These are phyloP conservation scores for Bombus confusus DNA, from an alignment of 1,140 invertebrate genomes.

Conservation along the genomic window DNA sequence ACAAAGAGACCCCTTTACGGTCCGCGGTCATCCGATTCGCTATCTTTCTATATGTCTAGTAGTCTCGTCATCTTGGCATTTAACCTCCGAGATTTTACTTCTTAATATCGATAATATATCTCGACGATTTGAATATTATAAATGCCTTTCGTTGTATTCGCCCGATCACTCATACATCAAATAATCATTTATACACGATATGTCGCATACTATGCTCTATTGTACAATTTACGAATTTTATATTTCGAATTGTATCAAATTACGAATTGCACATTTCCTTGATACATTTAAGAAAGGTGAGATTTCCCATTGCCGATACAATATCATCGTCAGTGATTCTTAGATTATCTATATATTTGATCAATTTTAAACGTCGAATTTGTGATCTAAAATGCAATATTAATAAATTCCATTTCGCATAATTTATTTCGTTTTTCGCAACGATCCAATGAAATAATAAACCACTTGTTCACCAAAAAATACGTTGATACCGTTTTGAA, in stretches of 20 bases:
- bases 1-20: slow-evolving; percentile 55
- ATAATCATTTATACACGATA: not conserved
- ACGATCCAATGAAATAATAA: too few species aligned
- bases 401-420: too few species aligned
- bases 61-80: not conserved
- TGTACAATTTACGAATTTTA: not conserved
- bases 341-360: too few species aligned
- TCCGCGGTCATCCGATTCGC: slow-evolving; percentile 22
- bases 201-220: not conserved
- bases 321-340: too few species aligned
- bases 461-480: too few species aligned
- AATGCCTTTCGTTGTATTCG: slow-evolving; percentile 1
- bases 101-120: slow-evolving; percentile 28
- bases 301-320: too few species aligned
- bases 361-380: too few species aligned
- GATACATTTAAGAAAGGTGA: too few species aligned
- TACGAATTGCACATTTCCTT: too few species aligned
- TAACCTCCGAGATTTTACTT: not conserved
- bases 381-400: too few species aligned
- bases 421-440: too few species aligned
- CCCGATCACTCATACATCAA: not conserved
- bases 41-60: slow-evolving; percentile 3
- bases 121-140: not conserved
- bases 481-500: not conserved
- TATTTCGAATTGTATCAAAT: not conserved